phyloP scores from a whole-genome alignment of 2,888 invertebrate genomes.

The Octodonta nipae region DNA sequence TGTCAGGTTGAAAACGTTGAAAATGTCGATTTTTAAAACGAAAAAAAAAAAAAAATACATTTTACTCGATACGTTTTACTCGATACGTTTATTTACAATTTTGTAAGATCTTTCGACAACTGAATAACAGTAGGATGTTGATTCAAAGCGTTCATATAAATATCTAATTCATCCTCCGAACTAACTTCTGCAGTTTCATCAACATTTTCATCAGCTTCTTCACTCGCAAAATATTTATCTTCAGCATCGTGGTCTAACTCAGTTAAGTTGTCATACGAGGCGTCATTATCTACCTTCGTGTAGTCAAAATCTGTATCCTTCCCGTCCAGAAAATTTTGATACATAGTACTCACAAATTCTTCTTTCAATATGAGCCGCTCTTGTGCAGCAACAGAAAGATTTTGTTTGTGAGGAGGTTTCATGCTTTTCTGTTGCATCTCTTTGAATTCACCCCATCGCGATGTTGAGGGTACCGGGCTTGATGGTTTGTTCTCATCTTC shows the following conservation, averaged over 20 bases:
- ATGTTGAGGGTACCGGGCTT: slow-evolving; percentile 17
- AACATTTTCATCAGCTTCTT: slow-evolving; percentile 45
- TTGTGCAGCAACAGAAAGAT: slow-evolving; percentile 25
- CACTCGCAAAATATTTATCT: slow-evolving; percentile 82
- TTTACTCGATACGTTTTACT: no score
- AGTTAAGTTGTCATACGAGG: slow-evolving; percentile 63
- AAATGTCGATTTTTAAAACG: no score
- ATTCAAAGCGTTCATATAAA: slow-evolving; percentile 52
- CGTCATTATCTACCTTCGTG: slow-evolving; percentile 63
- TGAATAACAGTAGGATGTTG: slow-evolving; percentile 29
- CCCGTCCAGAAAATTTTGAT: slow-evolving; percentile 69
- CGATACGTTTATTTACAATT: slow-evolving; percentile 16
- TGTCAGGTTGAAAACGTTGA: no score
- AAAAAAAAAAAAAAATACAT: no score
- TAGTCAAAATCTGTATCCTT: slow-evolving; percentile 76
- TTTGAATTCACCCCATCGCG: slow-evolving; percentile 27
- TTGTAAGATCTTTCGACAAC: slow-evolving; percentile 26
- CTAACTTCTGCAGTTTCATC: slow-evolving; percentile 20
- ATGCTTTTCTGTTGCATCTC: slow-evolving; percentile 16
- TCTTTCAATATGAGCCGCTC: slow-evolving; percentile 56
- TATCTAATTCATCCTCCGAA: slow-evolving; percentile 56
- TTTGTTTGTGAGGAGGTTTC: slow-evolving; percentile 8
- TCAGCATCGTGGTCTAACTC: slow-evolving; percentile 68
- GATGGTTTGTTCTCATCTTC: slow-evolving; percentile 13
- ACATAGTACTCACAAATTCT: slow-evolving; percentile 78